These are phyloP conservation scores for Falco concolor DNA, from an alignment of 2,797 vertebrate species.

Conservation along the genomic window DNA sequence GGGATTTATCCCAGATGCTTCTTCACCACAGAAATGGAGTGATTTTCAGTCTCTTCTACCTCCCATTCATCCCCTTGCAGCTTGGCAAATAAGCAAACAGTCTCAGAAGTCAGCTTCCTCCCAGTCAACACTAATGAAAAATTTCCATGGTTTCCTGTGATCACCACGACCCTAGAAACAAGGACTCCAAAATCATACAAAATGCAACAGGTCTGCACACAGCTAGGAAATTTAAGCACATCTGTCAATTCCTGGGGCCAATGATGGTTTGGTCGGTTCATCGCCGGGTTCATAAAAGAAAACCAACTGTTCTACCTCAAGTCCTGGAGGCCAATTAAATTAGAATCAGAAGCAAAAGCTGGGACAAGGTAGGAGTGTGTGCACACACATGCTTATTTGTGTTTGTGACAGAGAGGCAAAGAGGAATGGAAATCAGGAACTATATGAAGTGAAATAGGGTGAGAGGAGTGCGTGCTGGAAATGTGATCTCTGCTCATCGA, in stretches of 20 bases:
- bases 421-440: background rate
- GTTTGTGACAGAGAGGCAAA: background rate
- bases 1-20: background rate
- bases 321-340: background rate
- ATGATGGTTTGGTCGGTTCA: background rate
- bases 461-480: background rate
- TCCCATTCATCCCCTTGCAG: background rate
- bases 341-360: background rate
- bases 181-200: background rate
- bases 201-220: background rate
- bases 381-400: background rate
- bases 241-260: background rate
- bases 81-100: background rate
- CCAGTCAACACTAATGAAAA: background rate
- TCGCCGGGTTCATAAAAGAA: background rate
- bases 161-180: background rate
- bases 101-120: background rate
- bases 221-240: background rate
- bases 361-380: background rate
- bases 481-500: background rate
- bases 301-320: background rate
- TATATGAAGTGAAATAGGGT: background rate
- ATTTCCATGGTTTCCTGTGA: background rate
- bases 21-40: background rate
- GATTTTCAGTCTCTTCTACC: background rate